Evolutionary conservation across 53 echinoderm and acorn worm species (phyloP).

Genomic region (Actinopyga echinites): DNA sequence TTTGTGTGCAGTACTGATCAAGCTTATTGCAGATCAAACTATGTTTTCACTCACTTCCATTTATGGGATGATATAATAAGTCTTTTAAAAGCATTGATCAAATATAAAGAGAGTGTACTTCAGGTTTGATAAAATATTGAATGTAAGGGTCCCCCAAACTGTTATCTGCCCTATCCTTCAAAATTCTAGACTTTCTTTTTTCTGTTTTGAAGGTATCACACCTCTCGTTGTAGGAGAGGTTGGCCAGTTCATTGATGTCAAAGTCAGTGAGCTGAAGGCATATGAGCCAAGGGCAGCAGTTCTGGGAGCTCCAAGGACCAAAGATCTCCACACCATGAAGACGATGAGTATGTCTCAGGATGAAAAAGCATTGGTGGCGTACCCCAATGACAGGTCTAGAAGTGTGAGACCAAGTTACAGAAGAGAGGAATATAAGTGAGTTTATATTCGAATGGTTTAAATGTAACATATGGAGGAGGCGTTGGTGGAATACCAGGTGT

Average conservation of each 20-base stretch:
- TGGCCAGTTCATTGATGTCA: constrained; percentile 93
- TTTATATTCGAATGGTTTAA: background rate
- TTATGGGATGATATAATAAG: too few relatives aligned
- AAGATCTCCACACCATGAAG: constrained; percentile 73
- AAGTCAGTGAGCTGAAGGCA: constrained; percentile 68
- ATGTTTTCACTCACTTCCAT: too few relatives aligned
- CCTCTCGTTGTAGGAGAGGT: constrained; percentile 97
- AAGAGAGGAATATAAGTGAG: constrained; percentile 93
- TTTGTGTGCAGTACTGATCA: too few relatives aligned
- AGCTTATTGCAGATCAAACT: too few relatives aligned
- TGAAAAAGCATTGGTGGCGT: constrained; percentile 82
- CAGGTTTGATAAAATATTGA: too few relatives aligned
- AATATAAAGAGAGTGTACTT: too few relatives aligned
- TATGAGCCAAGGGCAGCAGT: constrained; percentile 93
- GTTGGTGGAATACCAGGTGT: too few relatives aligned
- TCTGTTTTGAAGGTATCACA: constrained; percentile 71
- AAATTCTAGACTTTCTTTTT: background rate
- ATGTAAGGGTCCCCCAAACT: too few relatives aligned
- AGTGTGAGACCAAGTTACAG: constrained; percentile 96
- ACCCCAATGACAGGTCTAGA: constrained; percentile 88
- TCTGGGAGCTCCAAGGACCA: constrained; percentile 81
- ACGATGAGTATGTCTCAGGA: constrained; percentile 64
- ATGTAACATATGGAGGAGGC: too few relatives aligned
- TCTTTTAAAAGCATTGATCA: too few relatives aligned
- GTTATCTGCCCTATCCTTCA: background rate